Evolutionary conservation across 2,113 vertebrate genomes (phyloP).

Genomic region (Chlorodrepanis virens): DNA sequence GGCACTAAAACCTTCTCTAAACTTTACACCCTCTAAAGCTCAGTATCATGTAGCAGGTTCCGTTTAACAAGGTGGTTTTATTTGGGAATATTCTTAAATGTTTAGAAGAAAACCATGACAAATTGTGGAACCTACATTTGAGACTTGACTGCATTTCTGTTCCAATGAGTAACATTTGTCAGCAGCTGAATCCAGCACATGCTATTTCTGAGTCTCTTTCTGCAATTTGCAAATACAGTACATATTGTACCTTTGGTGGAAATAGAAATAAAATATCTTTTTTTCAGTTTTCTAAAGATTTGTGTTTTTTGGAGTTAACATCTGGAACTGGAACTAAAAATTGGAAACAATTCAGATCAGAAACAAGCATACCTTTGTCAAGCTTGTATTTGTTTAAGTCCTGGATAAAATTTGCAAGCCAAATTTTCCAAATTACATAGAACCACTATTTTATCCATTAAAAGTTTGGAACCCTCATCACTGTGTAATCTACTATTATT

Average conservation of each 20-base stretch:
- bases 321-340: constrained; percentile 55
- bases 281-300: not conserved
- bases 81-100: not conserved
- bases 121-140: not conserved
- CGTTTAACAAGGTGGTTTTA: not conserved
- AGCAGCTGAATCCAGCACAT: not conserved
- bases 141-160: not conserved
- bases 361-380: constrained; percentile 75
- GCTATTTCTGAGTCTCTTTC: not conserved
- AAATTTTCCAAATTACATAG: constrained; percentile 25
- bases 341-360: constrained; percentile 58
- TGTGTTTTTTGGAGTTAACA: constrained; percentile 24
- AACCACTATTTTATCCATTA: constrained; percentile 55
- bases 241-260: not conserved
- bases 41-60: not conserved
- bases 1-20: not conserved
- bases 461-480: not conserved
- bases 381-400: constrained; percentile 47
- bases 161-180: not conserved
- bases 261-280: not conserved
- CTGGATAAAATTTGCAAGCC: constrained; percentile 4
- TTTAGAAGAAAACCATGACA: not conserved
- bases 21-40: not conserved
- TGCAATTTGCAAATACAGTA: not conserved
- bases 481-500: constrained; percentile 29